These are phyloP conservation scores for Progne subis DNA, from an alignment of 2,113 vertebrate species.

Conservation along the genomic window DNA sequence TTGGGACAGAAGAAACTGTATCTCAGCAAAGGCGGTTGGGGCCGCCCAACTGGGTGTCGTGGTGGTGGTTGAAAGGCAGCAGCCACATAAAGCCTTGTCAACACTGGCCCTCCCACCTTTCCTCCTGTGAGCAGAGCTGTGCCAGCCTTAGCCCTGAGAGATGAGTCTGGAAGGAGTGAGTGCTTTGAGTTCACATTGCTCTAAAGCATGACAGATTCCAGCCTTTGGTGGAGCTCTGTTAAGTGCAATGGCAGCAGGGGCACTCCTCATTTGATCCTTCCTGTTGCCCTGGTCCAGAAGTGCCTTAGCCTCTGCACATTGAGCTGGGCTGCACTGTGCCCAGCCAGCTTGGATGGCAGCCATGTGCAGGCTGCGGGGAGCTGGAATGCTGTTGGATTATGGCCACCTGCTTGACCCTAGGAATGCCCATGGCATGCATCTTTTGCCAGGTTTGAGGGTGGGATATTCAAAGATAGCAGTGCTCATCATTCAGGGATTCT, in stretches of 20 bases:
- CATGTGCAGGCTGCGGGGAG: too few species aligned
- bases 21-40: background rate
- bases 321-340: background rate
- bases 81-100: background rate
- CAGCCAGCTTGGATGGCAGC: background rate
- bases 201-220: background rate
- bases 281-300: background rate
- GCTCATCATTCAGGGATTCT: background rate
- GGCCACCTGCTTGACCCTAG: background rate
- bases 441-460: background rate
- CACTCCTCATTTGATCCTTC: background rate
- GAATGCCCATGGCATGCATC: background rate
- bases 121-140: background rate
- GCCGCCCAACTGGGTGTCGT: background rate
- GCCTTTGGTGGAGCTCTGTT: background rate
- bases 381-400: background rate
- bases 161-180: background rate
- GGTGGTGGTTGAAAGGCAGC: background rate
- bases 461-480: background rate
- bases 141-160: background rate
- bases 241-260: background rate
- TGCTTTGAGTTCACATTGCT: background rate
- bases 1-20: background rate
- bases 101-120: background rate
- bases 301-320: background rate